phyloP scores from a whole-genome alignment of 2,888 invertebrate species.

The Diarsia mendica region DNA sequence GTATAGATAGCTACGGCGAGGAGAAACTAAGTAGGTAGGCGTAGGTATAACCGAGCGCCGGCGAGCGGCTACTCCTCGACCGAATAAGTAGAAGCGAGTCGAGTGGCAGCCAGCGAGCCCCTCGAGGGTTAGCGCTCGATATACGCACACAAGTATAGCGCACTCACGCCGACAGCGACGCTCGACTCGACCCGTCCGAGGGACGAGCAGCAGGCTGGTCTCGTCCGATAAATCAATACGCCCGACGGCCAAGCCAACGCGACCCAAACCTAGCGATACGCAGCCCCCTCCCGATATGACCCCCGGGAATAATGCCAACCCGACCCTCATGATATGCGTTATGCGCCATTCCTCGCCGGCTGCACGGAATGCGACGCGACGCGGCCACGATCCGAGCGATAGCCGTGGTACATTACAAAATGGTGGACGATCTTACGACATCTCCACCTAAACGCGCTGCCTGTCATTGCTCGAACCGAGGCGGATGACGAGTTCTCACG shows the following conservation, averaged over 20 bases:
- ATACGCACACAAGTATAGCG: constrained; percentile 86
- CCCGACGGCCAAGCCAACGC: constrained; percentile 84
- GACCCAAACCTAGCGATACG: constrained; percentile 80
- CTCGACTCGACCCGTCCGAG: constrained; percentile 85
- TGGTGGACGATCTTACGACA: constrained; percentile 91
- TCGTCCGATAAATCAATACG: constrained; percentile 90
- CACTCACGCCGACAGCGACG: constrained; percentile 88
- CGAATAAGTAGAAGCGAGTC: constrained; percentile 89
- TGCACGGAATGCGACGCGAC: constrained; percentile 88
- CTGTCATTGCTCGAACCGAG: constrained; percentile 88
- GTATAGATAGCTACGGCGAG: constrained; percentile 85
- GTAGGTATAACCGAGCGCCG: constrained; percentile 86
- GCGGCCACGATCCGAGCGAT: constrained; percentile 88
- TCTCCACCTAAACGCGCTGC: constrained; percentile 89
- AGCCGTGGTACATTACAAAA: constrained; percentile 90
- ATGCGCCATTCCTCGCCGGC: constrained; percentile 86
- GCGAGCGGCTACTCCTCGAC: constrained; percentile 87
- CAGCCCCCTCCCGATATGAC: constrained; percentile 86
- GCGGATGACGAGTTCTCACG: constrained; percentile 90
- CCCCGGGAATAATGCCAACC: constrained; percentile 87
- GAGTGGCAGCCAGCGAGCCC: constrained; percentile 89
- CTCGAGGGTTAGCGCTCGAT: constrained; percentile 90
- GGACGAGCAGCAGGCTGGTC: constrained; percentile 88
- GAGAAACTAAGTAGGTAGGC: constrained; percentile 89
- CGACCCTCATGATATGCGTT: constrained; percentile 86